A percentile compares a stretch with the other conserved stretches of the same genome.
Evolutionary conservation across 2,888 invertebrate species (phyloP).

Genomic region (Autographa gamma): DNA sequence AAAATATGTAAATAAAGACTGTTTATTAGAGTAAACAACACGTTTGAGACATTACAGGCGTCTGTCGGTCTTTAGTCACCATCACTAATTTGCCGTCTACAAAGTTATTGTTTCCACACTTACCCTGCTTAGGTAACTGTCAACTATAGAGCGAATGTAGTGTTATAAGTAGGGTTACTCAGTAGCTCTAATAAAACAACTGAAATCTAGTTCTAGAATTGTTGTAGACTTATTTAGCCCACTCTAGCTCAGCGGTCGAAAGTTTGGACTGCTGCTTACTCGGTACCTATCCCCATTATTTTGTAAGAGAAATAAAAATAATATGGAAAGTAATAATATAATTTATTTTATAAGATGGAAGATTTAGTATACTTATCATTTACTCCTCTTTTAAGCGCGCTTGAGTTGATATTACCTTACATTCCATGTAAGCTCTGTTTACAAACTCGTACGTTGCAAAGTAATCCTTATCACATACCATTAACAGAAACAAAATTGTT

Average conservation of each 20-base stretch:
- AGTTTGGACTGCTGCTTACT: no score
- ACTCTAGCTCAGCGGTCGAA: no score
- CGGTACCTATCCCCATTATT: no score
- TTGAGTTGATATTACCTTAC: no score
- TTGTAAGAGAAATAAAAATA: no score
- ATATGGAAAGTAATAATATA: no score
- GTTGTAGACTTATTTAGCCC: no score
- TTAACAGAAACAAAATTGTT: background rate
- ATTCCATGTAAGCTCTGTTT: no score
- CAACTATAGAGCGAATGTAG: background rate
- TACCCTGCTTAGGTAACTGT: slow-evolving; percentile 10
- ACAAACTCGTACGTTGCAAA: background rate
- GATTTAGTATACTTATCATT: no score
- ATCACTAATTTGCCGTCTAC: slow-evolving; percentile 20
- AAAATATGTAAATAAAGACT: slow-evolving; percentile 33
- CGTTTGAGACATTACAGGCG: slow-evolving; percentile 67
- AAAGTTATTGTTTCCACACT: slow-evolving; percentile 32
- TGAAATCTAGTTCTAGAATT: no score
- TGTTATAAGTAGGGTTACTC: background rate
- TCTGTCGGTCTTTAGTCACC: slow-evolving; percentile 60
- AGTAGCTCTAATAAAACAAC: background rate
- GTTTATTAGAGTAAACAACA: slow-evolving; percentile 54
- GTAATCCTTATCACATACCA: background rate
- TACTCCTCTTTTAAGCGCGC: no score
- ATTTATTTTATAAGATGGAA: no score